A percentile compares a stretch with the other conserved stretches of the same genome.
These are phyloP conservation scores for Ophion ellenae DNA, from an alignment of 2,888 invertebrate genomes.

Conservation along the genomic window DNA sequence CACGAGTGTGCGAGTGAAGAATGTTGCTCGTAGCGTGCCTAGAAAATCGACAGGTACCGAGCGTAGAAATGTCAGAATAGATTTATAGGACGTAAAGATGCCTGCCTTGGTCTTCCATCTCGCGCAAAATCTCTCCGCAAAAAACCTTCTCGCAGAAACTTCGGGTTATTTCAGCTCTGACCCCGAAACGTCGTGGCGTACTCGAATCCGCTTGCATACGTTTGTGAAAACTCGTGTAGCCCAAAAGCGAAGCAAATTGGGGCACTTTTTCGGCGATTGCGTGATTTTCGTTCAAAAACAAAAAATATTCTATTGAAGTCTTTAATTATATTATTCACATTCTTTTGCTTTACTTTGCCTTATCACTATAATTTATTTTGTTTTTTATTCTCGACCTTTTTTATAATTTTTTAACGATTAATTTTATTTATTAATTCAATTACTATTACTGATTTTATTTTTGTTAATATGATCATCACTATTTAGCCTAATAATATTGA, in stretches of 20 bases:
- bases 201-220: background rate
- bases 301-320: background rate
- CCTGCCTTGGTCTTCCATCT: conserved; percentile 4
- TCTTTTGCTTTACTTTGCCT: no score
- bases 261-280: no score
- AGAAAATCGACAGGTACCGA: conserved; percentile 1
- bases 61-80: conserved; percentile 14
- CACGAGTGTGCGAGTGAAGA: background rate
- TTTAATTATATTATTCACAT: no score
- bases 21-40: no score
- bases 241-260: background rate
- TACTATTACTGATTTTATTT: no score
- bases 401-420: no score
- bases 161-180: background rate
- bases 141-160: background rate
- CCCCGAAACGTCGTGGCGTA: background rate
- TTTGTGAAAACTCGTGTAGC: background rate
- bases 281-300: background rate
- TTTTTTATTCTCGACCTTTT: no score
- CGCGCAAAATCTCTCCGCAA: background rate
- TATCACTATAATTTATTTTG: no score
- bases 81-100: conserved; percentile 23
- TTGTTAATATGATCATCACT: no score
- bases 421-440: no score
- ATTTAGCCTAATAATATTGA: no score